A percentile compares a stretch with the other conserved stretches of the same genome.
Evolutionary conservation across 2,888 invertebrate genomes (phyloP).

Genomic region (Tenthredo mesomela): DNA sequence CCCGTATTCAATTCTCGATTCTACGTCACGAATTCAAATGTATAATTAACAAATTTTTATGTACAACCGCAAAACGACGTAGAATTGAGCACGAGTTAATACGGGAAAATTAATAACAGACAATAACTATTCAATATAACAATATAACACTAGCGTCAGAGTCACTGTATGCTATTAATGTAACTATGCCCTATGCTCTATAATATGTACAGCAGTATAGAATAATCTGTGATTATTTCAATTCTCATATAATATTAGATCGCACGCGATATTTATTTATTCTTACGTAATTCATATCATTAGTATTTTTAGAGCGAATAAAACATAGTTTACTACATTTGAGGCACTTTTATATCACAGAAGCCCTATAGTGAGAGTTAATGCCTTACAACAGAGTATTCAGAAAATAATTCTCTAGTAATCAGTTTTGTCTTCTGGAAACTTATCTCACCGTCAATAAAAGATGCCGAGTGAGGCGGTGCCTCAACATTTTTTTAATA

Average conservation of each 20-base stretch:
- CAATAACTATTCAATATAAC: background rate
- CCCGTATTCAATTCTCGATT: background rate
- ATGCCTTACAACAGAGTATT: conserved; percentile 18
- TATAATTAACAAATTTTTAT: background rate
- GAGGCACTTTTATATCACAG: conserved; percentile 40
- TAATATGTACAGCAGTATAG: background rate
- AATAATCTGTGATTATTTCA: background rate
- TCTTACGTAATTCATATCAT: background rate
- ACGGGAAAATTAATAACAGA: background rate
- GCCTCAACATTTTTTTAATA: background rate
- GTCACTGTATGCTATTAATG: background rate
- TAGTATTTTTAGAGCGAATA: background rate
- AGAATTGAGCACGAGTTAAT: background rate
- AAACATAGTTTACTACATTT: background rate
- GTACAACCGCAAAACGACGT: background rate
- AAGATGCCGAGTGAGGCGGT: background rate
- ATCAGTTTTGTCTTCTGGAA: background rate
- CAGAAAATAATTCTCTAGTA: background rate
- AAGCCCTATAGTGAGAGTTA: background rate
- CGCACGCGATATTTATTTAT: background rate
- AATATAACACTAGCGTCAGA: background rate
- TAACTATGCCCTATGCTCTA: background rate
- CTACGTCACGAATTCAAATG: background rate
- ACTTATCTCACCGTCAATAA: background rate
- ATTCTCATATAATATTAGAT: background rate